A percentile compares a stretch with the other conserved stretches of the same genome.
These are phyloP conservation scores for Novumbra hubbsi DNA, from an alignment of 2,797 vertebrate species.

Conservation along the genomic window DNA sequence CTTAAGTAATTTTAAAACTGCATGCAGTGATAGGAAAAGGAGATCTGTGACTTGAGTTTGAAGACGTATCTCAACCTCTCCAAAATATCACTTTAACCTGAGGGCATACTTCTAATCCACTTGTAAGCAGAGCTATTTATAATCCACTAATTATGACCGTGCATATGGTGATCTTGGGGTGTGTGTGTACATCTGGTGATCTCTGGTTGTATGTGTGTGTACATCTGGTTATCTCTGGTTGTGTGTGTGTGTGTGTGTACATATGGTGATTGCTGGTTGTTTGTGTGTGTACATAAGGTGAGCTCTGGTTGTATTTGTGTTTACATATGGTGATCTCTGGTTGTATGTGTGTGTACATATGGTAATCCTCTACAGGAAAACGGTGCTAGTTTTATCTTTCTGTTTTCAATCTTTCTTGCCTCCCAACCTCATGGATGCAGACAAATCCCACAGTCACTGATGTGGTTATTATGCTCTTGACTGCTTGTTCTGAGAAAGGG, in stretches of 20 bases:
- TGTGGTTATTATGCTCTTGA: conserved; percentile 3
- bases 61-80: no score
- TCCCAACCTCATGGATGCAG: background rate
- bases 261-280: no score
- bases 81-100: background rate
- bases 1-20: no score
- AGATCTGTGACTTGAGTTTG: no score
- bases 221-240: no score
- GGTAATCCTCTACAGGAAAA: background rate
- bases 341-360: background rate
- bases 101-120: background rate
- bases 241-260: background rate
- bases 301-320: no score
- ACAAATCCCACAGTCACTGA: background rate
- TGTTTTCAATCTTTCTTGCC: background rate
- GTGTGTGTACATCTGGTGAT: background rate
- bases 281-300: background rate
- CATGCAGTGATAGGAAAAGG: no score
- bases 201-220: no score
- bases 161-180: background rate
- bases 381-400: background rate
- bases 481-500: background rate
- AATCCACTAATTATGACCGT: background rate
- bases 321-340: no score
- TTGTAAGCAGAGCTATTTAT: background rate